These are phyloP conservation scores for Nerophis ophidion DNA, from an alignment of 2,113 vertebrate species.

Conservation along the genomic window DNA sequence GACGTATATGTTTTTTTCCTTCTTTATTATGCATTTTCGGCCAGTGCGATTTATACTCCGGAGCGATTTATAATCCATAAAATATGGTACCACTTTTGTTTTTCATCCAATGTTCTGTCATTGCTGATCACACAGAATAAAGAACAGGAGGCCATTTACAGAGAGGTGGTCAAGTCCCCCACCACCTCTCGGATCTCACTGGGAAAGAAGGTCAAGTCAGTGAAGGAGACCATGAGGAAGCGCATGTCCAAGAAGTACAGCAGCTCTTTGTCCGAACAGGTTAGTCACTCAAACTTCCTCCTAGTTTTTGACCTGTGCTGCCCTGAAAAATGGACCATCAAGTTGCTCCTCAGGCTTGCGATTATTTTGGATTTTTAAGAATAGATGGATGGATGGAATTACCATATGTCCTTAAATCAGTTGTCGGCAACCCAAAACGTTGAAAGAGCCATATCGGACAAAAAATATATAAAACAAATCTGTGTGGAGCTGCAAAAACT, in stretches of 20 bases:
- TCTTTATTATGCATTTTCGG: too few relatives aligned
- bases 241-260: slow-evolving; percentile 99
- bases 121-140: slow-evolving; percentile 70
- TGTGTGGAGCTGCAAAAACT: too few relatives aligned
- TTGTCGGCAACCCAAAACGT: too few relatives aligned
- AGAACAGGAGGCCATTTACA: slow-evolving; percentile 88
- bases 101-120: background rate
- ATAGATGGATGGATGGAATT: too few relatives aligned
- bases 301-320: background rate
- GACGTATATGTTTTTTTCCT: too few relatives aligned
- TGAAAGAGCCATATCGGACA: too few relatives aligned
- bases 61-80: too few relatives aligned
- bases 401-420: too few relatives aligned
- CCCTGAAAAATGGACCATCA: background rate
- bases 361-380: too few relatives aligned
- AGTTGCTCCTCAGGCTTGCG: too few relatives aligned
- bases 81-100: background rate
- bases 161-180: slow-evolving; percentile 92
- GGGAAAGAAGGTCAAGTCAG: slow-evolving; percentile 97
- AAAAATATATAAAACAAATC: too few relatives aligned
- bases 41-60: too few relatives aligned
- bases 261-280: slow-evolving; percentile 89
- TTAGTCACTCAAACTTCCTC: slow-evolving; percentile 39
- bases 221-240: slow-evolving; percentile 98
- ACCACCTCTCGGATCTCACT: slow-evolving; percentile 90